Conservation (phyloP, 2,797 vertebrate species). For the Gallirallus australis region DNA sequence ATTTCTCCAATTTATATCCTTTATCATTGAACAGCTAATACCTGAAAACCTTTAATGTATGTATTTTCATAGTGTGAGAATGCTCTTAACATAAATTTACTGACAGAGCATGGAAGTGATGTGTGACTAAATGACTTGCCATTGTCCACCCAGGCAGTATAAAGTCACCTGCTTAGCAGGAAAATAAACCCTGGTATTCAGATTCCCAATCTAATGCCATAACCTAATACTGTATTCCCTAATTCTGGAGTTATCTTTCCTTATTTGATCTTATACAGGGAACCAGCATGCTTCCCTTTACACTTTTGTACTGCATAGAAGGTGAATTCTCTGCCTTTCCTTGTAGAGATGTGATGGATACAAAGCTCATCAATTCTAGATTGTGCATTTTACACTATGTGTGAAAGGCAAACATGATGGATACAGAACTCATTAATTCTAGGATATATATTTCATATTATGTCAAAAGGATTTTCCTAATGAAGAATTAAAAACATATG, state of each 20-base stretch:
- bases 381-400: background rate
- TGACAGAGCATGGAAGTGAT: background rate
- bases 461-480: background rate
- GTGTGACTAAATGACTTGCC: background rate
- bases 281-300: background rate
- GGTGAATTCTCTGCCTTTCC: background rate
- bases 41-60: background rate
- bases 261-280: background rate
- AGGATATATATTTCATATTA: background rate
- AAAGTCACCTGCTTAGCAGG: background rate
- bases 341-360: background rate
- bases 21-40: background rate
- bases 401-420: background rate
- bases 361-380: background rate
- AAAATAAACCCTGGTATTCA: background rate
- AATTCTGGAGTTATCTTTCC: background rate
- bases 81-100: background rate
- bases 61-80: background rate
- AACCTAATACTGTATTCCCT: background rate
- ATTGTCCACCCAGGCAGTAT: background rate
- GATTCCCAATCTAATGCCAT: background rate
- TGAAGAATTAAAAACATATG: background rate
- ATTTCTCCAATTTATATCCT: background rate
- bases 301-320: background rate
- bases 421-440: background rate